Conservation (phyloP, 2,797 vertebrate genomes). For the Furcifer pardalis region DNA sequence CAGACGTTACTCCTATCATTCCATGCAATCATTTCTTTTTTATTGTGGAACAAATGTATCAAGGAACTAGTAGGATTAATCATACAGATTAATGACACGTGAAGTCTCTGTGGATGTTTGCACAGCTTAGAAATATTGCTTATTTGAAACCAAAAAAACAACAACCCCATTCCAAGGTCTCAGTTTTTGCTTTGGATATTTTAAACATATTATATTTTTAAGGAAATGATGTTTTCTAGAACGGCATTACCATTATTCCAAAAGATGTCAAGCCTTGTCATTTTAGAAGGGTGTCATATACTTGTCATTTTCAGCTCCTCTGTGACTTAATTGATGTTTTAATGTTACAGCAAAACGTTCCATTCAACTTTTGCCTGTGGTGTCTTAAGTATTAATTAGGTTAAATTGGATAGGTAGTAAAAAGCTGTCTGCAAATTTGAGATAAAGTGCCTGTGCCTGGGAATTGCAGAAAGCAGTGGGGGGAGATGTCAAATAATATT, state of each 20-base stretch:
- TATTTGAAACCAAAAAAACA: too few species aligned
- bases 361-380: constrained; percentile 56
- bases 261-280: not conserved
- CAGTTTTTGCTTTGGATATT: too few species aligned
- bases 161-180: too few species aligned
- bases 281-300: not conserved
- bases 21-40: not conserved
- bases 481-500: constrained; percentile 23
- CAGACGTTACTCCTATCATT: not conserved
- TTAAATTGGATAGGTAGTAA: constrained; percentile 56
- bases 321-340: constrained; percentile 28
- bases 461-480: not conserved
- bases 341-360: constrained; percentile 34
- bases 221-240: not conserved
- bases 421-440: constrained; percentile 64
- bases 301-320: constrained; percentile 12
- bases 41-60: not conserved
- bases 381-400: constrained; percentile 58
- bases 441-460: constrained; percentile 53
- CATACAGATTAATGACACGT: not conserved
- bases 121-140: too few species aligned
- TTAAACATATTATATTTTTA: too few species aligned
- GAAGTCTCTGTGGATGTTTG: too few species aligned
- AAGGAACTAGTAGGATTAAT: not conserved
- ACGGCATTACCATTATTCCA: not conserved